Base-by-base conservation (phyloP, 2,888 invertebrate species). In the Epistrophe grossulariae region DNA sequence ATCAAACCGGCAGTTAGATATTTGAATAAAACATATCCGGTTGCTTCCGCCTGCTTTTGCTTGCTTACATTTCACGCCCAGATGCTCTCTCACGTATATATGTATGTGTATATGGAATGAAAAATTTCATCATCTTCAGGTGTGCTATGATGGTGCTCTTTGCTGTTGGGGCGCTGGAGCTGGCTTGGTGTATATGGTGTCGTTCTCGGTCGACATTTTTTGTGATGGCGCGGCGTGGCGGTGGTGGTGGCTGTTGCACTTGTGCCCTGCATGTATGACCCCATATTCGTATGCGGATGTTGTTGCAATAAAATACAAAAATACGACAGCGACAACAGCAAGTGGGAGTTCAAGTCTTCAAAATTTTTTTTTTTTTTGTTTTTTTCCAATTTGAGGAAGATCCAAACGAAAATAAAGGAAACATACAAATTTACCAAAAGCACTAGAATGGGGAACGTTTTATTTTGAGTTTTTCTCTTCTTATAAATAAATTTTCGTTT, bases 11-110 rank as follows among this genome's bases (percentile, higher is more conserved):
- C 76, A 87, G 87, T 76, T 66, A 74, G 82, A 74, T 87, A 87
- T 87, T 87, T 87, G 87, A 87, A 87, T 87, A 87, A 87, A 79
- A 87, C 87, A 87, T 79, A 87, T 83, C 82, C 87, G 87, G 79
- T 87, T 76, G 87, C 82, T 82, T 78, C 79, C 85, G 85, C 66
- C 71, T 79, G 19, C 78, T 50, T 79, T 59, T 81, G 60, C 73
- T 83, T 87, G 82, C 79, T 79, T 82, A 76, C 87, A 84, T 79
- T 83, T 79, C 79, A 83, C 79, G 60, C 74, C 83, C 83, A 76
- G 71, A 71, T 82, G 59, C 59, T 83, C 76, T 43, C 55, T 64
- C 64, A 74, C 71, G 79, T 60, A 72, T 77, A 77, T 43, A 28
- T 60, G 24, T 31, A 77, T 43, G 28, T 60, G 24, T 31, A 45